A percentile compares a stretch with the other conserved stretches of the same genome.
These are phyloP conservation scores for Argentina silus DNA, from an alignment of 2,797 vertebrate species.

Conservation along the genomic window DNA sequence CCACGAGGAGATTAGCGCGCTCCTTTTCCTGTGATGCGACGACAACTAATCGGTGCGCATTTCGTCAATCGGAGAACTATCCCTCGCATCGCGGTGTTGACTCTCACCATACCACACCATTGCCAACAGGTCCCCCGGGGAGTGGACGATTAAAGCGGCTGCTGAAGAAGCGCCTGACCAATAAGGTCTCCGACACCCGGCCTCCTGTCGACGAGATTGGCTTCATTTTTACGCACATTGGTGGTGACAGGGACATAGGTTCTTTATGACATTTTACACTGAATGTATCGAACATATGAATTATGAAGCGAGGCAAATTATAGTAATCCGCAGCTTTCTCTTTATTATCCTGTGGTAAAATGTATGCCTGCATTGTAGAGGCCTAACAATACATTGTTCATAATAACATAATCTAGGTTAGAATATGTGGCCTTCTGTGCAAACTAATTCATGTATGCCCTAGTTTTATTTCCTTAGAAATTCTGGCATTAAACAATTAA, in stretches of 20 bases:
- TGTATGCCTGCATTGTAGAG: too few species aligned
- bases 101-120: not conserved
- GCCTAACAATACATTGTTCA: too few species aligned
- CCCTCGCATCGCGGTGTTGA: slow-evolving; percentile 16
- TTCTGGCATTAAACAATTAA: too few species aligned
- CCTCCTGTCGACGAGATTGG: not conserved
- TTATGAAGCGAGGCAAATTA: too few species aligned
- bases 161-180: slow-evolving; percentile 37
- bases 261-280: too few species aligned
- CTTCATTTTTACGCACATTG: not conserved
- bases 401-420: too few species aligned
- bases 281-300: too few species aligned
- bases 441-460: too few species aligned
- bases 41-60: not conserved
- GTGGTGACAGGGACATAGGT: not conserved
- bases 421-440: too few species aligned
- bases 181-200: slow-evolving; percentile 19
- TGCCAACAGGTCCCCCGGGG: not conserved
- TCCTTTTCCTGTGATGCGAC: slow-evolving; percentile 13
- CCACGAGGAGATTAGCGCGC: slow-evolving; percentile 8
- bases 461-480: too few species aligned
- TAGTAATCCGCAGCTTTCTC: too few species aligned
- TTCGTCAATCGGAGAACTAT: slow-evolving; percentile 2
- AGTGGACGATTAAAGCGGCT: slow-evolving; percentile 38
- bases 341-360: too few species aligned